Conservation (phyloP, 2,797 vertebrate genomes). For the Apodemus agrarius region DNA sequence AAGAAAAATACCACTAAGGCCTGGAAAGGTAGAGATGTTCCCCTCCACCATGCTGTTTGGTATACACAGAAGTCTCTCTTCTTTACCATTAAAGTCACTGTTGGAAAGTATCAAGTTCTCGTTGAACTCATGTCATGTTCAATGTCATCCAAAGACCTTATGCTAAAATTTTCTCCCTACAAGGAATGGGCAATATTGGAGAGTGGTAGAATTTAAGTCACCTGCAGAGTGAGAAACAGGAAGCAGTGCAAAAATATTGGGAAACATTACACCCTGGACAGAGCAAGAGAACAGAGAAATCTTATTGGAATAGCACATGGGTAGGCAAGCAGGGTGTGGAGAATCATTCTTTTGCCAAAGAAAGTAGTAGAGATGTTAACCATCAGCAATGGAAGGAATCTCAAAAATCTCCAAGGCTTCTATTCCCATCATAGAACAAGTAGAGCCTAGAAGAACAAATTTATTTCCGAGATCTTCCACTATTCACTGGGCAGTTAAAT, state of each 20-base stretch:
- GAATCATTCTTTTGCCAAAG: neutral
- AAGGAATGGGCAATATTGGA: rapidly evolving
- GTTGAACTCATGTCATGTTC: neutral
- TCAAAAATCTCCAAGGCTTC: neutral
- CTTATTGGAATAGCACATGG: neutral
- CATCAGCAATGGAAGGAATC: neutral
- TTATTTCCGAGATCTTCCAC: neutral
- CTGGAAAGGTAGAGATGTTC: neutral
- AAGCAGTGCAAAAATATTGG: neutral
- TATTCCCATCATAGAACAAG: neutral
- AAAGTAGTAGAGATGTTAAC: neutral
- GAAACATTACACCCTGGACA: neutral
- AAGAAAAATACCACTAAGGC: neutral
- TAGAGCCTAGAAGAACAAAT: neutral
- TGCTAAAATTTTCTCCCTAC: neutral
- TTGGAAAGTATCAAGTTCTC: neutral
- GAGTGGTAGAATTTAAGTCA: neutral
- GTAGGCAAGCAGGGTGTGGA: neutral
- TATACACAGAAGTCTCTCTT: neutral
- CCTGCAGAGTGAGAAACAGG: neutral
- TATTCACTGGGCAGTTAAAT: neutral
- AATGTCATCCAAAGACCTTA: neutral
- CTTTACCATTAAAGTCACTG: neutral
- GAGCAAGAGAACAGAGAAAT: neutral
- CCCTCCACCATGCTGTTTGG: neutral